A percentile compares a stretch with the other conserved stretches of the same genome.
These are phyloP conservation scores for Anableps anableps DNA, from an alignment of 2,797 vertebrate species.

Conservation along the genomic window DNA sequence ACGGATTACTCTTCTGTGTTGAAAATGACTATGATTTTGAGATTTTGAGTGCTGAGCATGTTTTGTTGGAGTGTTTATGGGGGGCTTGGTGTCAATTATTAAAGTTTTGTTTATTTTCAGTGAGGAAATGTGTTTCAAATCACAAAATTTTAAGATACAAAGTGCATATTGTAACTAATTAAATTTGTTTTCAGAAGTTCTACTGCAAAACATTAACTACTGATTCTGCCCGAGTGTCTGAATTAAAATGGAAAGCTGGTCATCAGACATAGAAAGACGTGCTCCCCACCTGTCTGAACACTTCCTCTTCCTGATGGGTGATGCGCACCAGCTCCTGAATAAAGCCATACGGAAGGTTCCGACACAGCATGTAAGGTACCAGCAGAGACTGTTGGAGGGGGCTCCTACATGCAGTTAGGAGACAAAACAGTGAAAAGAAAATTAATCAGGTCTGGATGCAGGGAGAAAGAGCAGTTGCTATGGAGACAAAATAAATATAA, in stretches of 20 bases:
- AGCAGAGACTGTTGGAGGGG: slow-evolving; percentile 92
- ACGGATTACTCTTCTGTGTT: background rate
- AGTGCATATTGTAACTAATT: background rate
- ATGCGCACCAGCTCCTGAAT: slow-evolving; percentile 96
- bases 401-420: slow-evolving; percentile 78
- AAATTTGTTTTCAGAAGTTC: background rate
- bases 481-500: slow-evolving; percentile 46
- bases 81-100: background rate
- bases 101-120: background rate
- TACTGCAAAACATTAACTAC: background rate
- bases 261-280: background rate
- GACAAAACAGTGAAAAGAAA: slow-evolving; percentile 8
- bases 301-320: slow-evolving; percentile 95
- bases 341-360: slow-evolving; percentile 97
- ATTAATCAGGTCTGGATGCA: slow-evolving; percentile 26
- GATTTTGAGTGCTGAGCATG: background rate
- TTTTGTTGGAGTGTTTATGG: background rate
- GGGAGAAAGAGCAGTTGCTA: slow-evolving; percentile 59
- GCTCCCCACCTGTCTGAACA: slow-evolving; percentile 89
- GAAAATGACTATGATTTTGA: background rate
- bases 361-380: slow-evolving; percentile 98
- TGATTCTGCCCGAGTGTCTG: background rate
- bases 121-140: background rate
- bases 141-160: background rate
- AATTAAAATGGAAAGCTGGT: background rate